Percentiles rank a stretch among this genome's conserved stretches.
These are phyloP conservation scores for Oxycera nigricornis DNA, from an alignment of 2,888 invertebrate species.

Conservation along the genomic window DNA sequence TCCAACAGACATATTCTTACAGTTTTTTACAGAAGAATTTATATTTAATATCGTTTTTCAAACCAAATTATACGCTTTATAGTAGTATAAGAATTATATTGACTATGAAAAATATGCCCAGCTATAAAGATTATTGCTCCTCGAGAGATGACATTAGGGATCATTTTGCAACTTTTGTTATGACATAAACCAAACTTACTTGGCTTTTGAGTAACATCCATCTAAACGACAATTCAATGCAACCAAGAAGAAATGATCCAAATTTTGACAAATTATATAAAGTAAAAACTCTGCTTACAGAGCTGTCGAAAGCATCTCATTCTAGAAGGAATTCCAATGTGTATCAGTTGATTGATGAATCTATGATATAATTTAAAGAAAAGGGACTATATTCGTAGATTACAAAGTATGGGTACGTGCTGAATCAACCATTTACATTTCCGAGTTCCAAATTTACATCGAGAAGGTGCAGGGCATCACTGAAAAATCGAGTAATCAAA, in stretches of 20 bases:
- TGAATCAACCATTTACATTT: too few species aligned
- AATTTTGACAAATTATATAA: neutral
- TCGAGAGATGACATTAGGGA: conserved; percentile 4
- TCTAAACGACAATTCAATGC: conserved; percentile 1
- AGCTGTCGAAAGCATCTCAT: neutral
- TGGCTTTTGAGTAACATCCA: conserved; percentile 4
- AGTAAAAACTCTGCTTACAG: neutral
- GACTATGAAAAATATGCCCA: too few species aligned
- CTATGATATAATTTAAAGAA: neutral
- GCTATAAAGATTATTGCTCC: neutral
- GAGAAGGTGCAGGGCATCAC: neutral
- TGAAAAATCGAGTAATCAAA: neutral
- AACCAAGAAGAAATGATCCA: neutral
- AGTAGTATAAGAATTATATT: too few species aligned
- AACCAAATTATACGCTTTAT: too few species aligned
- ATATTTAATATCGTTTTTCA: too few species aligned
- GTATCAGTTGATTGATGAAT: neutral
- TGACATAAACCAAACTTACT: neutral
- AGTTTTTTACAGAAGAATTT: too few species aligned
- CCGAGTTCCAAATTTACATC: neutral
- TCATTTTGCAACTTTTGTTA: neutral
- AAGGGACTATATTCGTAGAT: too few species aligned
- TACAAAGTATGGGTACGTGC: too few species aligned
- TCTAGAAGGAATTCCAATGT: neutral
- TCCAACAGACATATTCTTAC: too few species aligned